These are phyloP conservation scores for Apodemus sylvaticus DNA, from an alignment of 2,113 vertebrate species.

Conservation along the genomic window DNA sequence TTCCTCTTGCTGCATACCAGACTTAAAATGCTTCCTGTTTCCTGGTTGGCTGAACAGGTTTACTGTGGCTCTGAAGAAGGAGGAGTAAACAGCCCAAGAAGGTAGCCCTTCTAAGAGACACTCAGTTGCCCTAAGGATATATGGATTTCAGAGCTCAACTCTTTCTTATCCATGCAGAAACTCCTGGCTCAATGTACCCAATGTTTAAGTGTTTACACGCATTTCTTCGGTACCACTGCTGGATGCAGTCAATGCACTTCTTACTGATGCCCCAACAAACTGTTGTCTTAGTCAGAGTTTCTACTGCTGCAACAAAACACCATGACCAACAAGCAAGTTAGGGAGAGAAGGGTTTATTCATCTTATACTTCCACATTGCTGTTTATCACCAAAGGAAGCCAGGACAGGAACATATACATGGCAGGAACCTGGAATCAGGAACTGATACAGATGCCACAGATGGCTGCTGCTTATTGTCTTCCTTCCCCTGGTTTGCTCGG, in stretches of 20 bases:
- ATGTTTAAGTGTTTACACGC: background rate
- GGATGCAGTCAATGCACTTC: background rate
- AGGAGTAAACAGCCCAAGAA: background rate
- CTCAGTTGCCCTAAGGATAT: background rate
- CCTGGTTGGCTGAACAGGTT: background rate
- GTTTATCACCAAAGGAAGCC: background rate
- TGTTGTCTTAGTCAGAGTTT: background rate
- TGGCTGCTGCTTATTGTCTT: background rate
- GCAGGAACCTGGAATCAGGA: background rate
- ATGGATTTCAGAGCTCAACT: background rate
- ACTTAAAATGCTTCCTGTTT: background rate
- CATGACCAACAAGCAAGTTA: background rate
- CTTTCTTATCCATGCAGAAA: background rate
- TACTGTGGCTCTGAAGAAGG: background rate
- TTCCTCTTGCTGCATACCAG: conserved; percentile 1
- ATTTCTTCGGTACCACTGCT: background rate
- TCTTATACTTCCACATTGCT: background rate
- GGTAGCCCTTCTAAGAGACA: background rate
- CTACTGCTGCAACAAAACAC: background rate
- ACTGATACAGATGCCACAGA: background rate
- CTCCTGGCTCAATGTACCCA: background rate
- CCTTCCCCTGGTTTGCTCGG: background rate
- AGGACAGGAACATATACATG: background rate
- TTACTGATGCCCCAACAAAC: background rate
- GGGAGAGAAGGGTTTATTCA: background rate